Percentiles rank a stretch among this genome's conserved stretches.
Evolutionary conservation across 2,113 vertebrate species (phyloP).

Genomic region (Ovis aries): DNA sequence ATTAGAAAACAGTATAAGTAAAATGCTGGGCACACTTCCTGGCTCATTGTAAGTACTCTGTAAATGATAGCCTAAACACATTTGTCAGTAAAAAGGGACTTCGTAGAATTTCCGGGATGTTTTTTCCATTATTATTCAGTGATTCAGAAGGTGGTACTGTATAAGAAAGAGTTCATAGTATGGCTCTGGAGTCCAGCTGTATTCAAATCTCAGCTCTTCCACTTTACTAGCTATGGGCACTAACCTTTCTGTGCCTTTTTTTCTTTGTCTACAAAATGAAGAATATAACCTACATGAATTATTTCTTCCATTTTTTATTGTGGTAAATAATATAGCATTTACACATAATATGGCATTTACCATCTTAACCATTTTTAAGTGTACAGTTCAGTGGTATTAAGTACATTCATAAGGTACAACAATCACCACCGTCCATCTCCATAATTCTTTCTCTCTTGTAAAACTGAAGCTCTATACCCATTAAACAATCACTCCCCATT

Average conservation of each 20-base stretch:
- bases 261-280: neutral
- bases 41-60: neutral
- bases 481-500: neutral
- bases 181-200: neutral
- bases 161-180: neutral
- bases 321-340: neutral
- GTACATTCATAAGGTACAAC: neutral
- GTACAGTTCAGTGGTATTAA: neutral
- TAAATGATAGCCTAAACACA: neutral
- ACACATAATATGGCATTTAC: neutral
- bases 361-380: neutral
- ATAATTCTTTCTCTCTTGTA: neutral
- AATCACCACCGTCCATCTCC: neutral
- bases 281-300: neutral
- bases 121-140: neutral
- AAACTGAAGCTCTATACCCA: neutral
- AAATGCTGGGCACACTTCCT: neutral
- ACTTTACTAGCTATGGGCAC: neutral
- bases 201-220: neutral
- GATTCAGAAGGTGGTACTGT: neutral
- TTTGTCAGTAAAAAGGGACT: neutral
- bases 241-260: neutral
- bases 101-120: neutral
- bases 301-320: neutral
- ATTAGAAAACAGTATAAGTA: neutral